Base-by-base conservation (phyloP, 2,113 vertebrate genomes). In the Strigops habroptila region DNA sequence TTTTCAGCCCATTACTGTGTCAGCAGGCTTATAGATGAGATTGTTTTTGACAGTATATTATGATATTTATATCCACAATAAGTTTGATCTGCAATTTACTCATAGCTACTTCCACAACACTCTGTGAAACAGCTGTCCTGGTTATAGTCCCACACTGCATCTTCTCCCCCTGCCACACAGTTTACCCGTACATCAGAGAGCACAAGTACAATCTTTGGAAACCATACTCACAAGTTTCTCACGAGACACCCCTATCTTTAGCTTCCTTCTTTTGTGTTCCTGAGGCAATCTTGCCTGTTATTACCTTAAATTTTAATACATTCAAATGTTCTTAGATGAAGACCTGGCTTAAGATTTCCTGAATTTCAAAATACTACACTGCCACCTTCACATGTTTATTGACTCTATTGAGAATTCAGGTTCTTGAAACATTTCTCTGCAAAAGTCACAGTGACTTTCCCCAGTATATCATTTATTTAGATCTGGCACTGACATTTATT, bases 171-270 rank as follows among this genome's bases (percentile, higher is more conserved):
- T 82, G 31, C 33, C n/a, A 93, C 17, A 59, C 11, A 57, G 79
- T 21, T 52, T 44, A 71, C 14, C 85, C 8, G 1, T 33, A 79
- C 10, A 28, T n/a, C 67, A 75, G 59, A 63, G 1, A 82, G 30
- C 9, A 1, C 13, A 83, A 64, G 10, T 35, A 51, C n/a, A 60
- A 51, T 28, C 44, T 62, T 21, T 30, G 35, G 64, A 86, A 92
- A 77, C 9, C 16, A 49, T 15, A 77, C 5, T 25, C 60, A 9
- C 14, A 67, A 71, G 31, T 53, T 91, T 94, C 75, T 76, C 62
- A 75, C 0, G 0, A 69, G 31, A 67, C 21, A 57, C 6, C 84
- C n/a, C 22, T 70, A 10, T 14, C n/a, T 49, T 85, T 43, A 18
- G 9, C 51, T 63, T 87, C 33, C 46, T 77, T 70, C 64, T 69